These are phyloP conservation scores for Lamprotornis superbus DNA, from an alignment of 2,113 vertebrate genomes.

Conservation along the genomic window DNA sequence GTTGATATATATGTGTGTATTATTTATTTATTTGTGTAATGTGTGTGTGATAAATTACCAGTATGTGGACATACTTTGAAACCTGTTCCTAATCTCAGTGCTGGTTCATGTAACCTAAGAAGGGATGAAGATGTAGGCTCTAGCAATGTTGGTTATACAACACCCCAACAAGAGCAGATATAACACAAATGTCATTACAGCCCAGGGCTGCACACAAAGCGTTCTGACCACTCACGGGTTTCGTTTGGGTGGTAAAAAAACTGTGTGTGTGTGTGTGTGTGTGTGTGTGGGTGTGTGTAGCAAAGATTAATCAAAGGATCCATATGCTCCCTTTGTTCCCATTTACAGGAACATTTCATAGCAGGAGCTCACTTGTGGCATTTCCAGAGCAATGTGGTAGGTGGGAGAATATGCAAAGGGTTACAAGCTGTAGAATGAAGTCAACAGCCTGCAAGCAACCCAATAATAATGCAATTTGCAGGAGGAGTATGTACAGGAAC, in stretches of 20 bases:
- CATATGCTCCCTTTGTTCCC: neutral
- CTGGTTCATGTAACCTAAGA: slow-evolving; percentile 52
- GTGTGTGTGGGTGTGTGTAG: neutral
- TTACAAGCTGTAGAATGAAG: slow-evolving; percentile 22
- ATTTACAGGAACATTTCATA: neutral
- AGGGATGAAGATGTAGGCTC: neutral
- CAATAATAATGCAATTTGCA: slow-evolving; percentile 34
- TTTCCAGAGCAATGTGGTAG: neutral
- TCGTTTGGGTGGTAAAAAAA: neutral
- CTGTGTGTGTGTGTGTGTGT: neutral
- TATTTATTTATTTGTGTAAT: slow-evolving; percentile 47
- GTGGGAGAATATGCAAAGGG: neutral
- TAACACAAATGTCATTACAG: neutral
- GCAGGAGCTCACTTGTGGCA: neutral
- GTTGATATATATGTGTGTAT: slow-evolving; percentile 43
- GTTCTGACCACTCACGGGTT: neutral
- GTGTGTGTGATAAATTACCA: slow-evolving; percentile 44
- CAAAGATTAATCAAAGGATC: neutral
- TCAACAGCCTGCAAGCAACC: neutral
- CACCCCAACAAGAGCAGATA: neutral
- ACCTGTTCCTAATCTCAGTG: slow-evolving; percentile 49
- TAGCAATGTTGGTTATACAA: slow-evolving; percentile 20
- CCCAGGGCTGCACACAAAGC: neutral
- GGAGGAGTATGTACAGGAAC: slow-evolving; percentile 28
- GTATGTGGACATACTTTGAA: slow-evolving; percentile 23